phyloP scores from a whole-genome alignment of 2,888 invertebrate species.

The Eueremaeus valkanovi region DNA sequence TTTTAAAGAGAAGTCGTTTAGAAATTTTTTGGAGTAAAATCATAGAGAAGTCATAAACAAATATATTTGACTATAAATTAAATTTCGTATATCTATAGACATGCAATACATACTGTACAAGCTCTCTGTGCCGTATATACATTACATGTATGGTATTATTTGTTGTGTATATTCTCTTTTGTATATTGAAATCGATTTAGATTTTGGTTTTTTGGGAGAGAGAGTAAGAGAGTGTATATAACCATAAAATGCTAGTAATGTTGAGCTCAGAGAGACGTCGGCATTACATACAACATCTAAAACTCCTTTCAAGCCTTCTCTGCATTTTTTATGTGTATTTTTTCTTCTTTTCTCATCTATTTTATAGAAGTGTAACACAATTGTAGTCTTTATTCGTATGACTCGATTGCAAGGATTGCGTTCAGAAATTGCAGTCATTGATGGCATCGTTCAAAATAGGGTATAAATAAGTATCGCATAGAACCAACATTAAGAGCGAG shows the following conservation, averaged over 20 bases:
- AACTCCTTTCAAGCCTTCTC: slow-evolving; percentile 3
- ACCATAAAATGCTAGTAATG: background rate
- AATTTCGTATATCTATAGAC: slow-evolving; percentile 17
- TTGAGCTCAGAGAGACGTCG: background rate
- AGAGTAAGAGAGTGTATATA: background rate
- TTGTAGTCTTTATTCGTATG: slow-evolving; percentile 8
- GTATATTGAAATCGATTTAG: slow-evolving; percentile 4
- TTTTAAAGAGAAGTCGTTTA: background rate
- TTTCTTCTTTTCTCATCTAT: background rate
- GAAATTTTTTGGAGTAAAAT: background rate
- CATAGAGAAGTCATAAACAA: slow-evolving; percentile 18
- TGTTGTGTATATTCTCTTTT: background rate
- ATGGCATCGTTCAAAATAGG: slow-evolving; percentile 12
- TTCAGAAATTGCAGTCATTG: slow-evolving; percentile 11
- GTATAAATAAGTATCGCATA: slow-evolving; percentile 8
- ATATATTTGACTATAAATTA: background rate
- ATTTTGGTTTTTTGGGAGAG: background rate
- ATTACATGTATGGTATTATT: too few relatives aligned
- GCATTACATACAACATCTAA: background rate
- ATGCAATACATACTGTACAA: background rate
- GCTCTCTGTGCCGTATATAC: too few relatives aligned
- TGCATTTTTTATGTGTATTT: slow-evolving; percentile 10
- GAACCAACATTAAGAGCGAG: slow-evolving; percentile 13
- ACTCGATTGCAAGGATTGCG: slow-evolving; percentile 15
- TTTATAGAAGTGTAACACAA: background rate